phyloP scores from a whole-genome alignment of 2,113 vertebrate species.

The Corythaeola cristata region DNA sequence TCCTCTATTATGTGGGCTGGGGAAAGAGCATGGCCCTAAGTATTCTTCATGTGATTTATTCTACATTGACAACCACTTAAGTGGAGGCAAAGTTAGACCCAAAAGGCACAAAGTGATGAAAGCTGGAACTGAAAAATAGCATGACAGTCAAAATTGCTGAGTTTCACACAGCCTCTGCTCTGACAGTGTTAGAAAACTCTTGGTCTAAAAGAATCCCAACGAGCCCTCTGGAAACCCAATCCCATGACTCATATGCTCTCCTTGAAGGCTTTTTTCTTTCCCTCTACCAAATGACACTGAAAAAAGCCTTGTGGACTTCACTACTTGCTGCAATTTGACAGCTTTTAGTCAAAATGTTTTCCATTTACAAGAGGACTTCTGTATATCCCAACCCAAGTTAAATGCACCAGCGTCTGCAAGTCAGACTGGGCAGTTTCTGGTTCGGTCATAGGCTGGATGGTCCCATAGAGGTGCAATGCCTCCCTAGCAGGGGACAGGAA shows the following conservation, averaged over 20 bases:
- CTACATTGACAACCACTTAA: slow-evolving; percentile 65
- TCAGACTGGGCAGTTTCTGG: neutral
- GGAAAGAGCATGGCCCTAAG: slow-evolving; percentile 37
- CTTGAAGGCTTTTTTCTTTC: slow-evolving; percentile 34
- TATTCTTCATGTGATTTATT: slow-evolving; percentile 61
- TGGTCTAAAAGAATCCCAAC: slow-evolving; percentile 30
- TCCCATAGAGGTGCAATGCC: neutral
- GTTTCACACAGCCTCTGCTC: slow-evolving; percentile 49
- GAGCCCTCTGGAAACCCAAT: slow-evolving; percentile 25
- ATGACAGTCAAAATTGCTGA: slow-evolving; percentile 61
- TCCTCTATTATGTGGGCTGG: slow-evolving; percentile 34
- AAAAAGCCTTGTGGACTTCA: neutral
- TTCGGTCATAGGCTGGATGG: neutral
- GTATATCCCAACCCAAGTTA: neutral
- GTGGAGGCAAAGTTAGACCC: slow-evolving; percentile 55
- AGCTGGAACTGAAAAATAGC: slow-evolving; percentile 62
- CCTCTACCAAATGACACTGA: neutral
- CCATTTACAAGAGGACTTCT: neutral
- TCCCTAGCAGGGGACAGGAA: neutral
- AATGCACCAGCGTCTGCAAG: neutral
- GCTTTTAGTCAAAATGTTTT: slow-evolving; percentile 48
- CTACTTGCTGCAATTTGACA: neutral
- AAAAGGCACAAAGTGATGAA: slow-evolving; percentile 68
- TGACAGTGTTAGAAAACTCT: slow-evolving; percentile 44
- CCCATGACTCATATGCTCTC: slow-evolving; percentile 22